A percentile compares a stretch with the other conserved stretches of the same genome.
phyloP scores from a whole-genome alignment of 2,113 vertebrate species.

The Hyperoodon ampullatus region DNA sequence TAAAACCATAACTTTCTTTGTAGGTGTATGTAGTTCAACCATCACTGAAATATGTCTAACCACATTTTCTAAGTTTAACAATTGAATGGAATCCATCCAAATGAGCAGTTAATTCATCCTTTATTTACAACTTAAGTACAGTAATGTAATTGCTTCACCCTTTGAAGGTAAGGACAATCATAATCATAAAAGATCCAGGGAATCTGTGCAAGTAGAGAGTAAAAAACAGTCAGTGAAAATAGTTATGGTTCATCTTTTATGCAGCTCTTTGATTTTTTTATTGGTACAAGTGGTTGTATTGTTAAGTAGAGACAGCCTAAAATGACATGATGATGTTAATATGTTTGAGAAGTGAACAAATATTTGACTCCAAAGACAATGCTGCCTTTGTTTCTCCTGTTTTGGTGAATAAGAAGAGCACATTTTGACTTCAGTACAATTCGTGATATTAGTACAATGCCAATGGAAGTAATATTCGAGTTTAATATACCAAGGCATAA shows the following conservation, averaged over 20 bases:
- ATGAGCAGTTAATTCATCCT: not conserved
- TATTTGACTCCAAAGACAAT: not conserved
- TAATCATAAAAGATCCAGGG: not conserved
- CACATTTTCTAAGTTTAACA: not conserved
- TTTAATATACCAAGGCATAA: not conserved
- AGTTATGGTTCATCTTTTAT: constrained; percentile 2
- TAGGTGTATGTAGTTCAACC: not conserved
- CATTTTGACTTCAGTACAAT: not conserved
- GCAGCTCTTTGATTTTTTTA: not conserved
- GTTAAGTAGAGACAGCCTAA: not conserved
- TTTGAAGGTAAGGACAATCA: not conserved
- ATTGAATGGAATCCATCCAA: not conserved
- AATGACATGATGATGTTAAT: not conserved
- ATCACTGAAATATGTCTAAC: not conserved
- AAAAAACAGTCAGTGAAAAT: not conserved
- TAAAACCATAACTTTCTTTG: not conserved
- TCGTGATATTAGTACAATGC: not conserved
- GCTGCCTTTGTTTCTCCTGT: not conserved
- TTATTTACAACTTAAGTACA: not conserved
- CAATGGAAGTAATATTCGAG: not conserved
- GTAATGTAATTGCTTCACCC: not conserved
- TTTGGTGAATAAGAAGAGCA: not conserved
- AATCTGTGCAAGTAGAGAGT: not conserved
- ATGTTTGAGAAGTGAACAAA: not conserved
- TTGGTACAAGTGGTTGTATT: not conserved